These are phyloP conservation scores for Papilio machaon DNA, from an alignment of 1,140 invertebrate species.

Conservation along the genomic window DNA sequence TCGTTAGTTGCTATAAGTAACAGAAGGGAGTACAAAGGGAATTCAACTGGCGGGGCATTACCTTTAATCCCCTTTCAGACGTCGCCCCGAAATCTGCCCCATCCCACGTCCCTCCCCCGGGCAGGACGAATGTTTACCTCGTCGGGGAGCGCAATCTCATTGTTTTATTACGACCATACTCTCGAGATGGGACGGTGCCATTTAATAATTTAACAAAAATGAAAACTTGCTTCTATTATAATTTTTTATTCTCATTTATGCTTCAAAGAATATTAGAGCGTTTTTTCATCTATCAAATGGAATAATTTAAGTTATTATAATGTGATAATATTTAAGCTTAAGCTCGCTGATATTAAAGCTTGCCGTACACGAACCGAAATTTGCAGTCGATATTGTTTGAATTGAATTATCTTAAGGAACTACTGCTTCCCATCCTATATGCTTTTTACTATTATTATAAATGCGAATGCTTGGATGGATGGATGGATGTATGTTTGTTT, in stretches of 20 bases:
- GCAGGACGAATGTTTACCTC: slow-evolving; percentile 23
- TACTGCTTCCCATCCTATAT: too few species aligned
- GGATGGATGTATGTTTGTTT: too few species aligned
- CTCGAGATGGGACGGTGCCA: slow-evolving; percentile 1
- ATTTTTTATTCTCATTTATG: slow-evolving; percentile 13
- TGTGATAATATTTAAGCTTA: too few species aligned
- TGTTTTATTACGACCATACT: slow-evolving; percentile 13
- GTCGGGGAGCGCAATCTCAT: slow-evolving; percentile 22
- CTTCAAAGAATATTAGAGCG: not conserved
- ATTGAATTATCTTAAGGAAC: too few species aligned
- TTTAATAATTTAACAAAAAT: slow-evolving; percentile 21
- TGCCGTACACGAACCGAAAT: too few species aligned
- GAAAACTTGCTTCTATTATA: not conserved
- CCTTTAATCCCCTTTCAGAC: slow-evolving; percentile 19
- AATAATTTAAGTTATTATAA: not conserved
- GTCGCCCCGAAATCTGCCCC: not conserved
- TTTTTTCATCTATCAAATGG: not conserved
- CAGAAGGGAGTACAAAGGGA: slow-evolving; percentile 20
- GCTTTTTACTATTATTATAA: too few species aligned
- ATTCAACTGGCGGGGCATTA: slow-evolving; percentile 17
- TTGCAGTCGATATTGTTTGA: too few species aligned
- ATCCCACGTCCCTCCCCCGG: not conserved
- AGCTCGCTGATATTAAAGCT: too few species aligned
- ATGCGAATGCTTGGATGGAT: too few species aligned
- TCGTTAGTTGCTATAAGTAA: not conserved